A percentile compares a stretch with the other conserved stretches of the same genome.
These are phyloP conservation scores for Sebastes nivosus DNA, from an alignment of 2,797 vertebrate species.

Conservation along the genomic window DNA sequence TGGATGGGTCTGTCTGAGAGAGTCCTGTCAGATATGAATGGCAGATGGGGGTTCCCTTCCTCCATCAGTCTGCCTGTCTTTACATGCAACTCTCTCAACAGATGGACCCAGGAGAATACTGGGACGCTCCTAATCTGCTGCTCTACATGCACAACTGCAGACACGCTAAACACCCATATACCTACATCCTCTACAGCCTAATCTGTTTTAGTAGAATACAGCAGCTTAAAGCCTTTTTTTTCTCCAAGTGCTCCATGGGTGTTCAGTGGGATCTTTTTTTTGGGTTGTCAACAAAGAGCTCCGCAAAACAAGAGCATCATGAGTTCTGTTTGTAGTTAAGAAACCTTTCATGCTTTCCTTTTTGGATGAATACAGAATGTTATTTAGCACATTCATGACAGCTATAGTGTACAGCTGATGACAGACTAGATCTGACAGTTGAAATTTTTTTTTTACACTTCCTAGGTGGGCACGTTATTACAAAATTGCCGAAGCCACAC, in stretches of 20 bases:
- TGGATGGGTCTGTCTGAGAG: constrained; percentile 1
- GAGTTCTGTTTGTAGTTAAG: not conserved
- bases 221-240: constrained; percentile 16
- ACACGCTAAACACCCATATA: constrained; percentile 34
- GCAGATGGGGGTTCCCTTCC: constrained; percentile 73
- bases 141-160: constrained; percentile 50
- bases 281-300: constrained; percentile 31
- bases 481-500: not conserved
- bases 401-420: not conserved
- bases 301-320: constrained; percentile 5
- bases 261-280: not conserved
- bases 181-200: constrained; percentile 30
- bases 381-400: not conserved
- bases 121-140: constrained; percentile 77
- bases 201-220: constrained; percentile 56
- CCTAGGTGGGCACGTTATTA: not conserved
- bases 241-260: not conserved
- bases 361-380: not conserved
- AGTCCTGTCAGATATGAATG: constrained; percentile 33
- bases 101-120: constrained; percentile 76
- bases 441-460: not conserved
- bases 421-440: not conserved
- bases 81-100: constrained; percentile 60
- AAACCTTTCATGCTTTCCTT: not conserved
- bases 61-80: constrained; percentile 36